phyloP scores from a whole-genome alignment of 1,140 invertebrate species.

The Stegodyphus dumicola region DNA sequence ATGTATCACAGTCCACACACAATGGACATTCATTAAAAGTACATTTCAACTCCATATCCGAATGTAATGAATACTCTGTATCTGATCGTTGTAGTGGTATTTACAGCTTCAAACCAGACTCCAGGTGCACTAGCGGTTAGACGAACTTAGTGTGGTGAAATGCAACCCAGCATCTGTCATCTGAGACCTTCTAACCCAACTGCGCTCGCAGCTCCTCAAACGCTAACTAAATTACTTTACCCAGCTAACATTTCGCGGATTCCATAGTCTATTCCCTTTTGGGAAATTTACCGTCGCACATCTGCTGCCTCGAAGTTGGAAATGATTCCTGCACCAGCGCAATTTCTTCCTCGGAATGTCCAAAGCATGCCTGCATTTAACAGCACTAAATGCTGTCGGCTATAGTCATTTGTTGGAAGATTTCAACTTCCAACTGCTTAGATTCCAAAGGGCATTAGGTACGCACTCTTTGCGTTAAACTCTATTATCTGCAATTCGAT shows the following conservation, averaged over 20 bases:
- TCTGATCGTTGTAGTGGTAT: background rate
- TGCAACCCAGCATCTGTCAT: slow-evolving; percentile 9
- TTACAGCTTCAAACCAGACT: background rate
- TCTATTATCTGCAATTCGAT: too few species aligned
- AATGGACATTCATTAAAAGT: background rate
- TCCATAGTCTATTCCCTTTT: background rate
- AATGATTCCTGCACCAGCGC: slow-evolving; percentile 12
- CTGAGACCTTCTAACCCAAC: background rate
- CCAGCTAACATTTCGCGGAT: slow-evolving; percentile 15
- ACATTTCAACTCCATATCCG: background rate
- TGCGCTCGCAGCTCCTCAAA: slow-evolving; percentile 1
- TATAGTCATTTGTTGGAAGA: too few species aligned
- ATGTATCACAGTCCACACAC: background rate
- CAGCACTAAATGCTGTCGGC: too few species aligned
- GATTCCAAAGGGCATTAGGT: too few species aligned
- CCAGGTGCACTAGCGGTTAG: slow-evolving; percentile 17
- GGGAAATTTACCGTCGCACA: slow-evolving; percentile 18
- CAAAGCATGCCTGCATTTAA: too few species aligned
- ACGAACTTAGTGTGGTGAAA: background rate
- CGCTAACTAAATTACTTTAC: slow-evolving; percentile 42
- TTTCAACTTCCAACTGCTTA: too few species aligned
- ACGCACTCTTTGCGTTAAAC: too few species aligned
- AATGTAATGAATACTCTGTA: background rate
- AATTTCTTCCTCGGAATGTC: slow-evolving; percentile 7
- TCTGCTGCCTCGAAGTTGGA: background rate